These are phyloP conservation scores for Calameuta filiformis DNA, from an alignment of 2,888 invertebrate species.

Conservation along the genomic window DNA sequence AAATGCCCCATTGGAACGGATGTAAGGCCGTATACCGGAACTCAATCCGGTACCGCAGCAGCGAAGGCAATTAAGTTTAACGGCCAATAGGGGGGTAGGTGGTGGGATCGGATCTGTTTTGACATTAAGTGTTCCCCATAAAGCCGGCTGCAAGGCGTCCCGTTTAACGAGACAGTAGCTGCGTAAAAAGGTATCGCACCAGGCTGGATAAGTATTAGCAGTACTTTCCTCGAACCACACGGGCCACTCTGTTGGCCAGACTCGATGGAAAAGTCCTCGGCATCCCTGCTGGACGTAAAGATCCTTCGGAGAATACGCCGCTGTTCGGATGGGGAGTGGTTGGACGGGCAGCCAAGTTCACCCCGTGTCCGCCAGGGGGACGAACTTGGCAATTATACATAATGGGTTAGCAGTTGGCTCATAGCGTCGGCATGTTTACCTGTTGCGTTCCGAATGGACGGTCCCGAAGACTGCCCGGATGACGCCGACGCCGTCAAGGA, in stretches of 20 bases:
- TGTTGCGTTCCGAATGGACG: slow-evolving; percentile 44
- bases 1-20: not conserved
- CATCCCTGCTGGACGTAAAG: too few relatives aligned
- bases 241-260: too few relatives aligned
- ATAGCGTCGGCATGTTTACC: slow-evolving; percentile 49
- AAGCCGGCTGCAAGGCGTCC: slow-evolving; percentile 42
- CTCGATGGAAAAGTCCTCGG: too few relatives aligned
- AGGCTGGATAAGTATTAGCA: too few relatives aligned
- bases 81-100: slow-evolving; percentile 45
- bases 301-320: too few relatives aligned
- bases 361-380: too few relatives aligned
- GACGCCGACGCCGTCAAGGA: too few relatives aligned
- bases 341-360: too few relatives aligned
- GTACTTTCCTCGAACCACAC: too few relatives aligned
- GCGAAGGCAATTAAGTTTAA: slow-evolving; percentile 60
- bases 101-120: slow-evolving; percentile 46
- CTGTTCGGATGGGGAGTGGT: too few relatives aligned
- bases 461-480: slow-evolving; percentile 1
- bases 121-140: slow-evolving; percentile 54
- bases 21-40: slow-evolving; percentile 28
- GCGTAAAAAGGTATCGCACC: too few relatives aligned
- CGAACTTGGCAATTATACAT: slow-evolving; percentile 46
- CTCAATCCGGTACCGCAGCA: slow-evolving; percentile 45
- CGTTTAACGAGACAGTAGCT: slow-evolving; percentile 22
- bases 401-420: slow-evolving; percentile 50